A percentile compares a stretch with the other conserved stretches of the same genome.
phyloP scores from a whole-genome alignment of 2,888 invertebrate species.

The Hydropsyche betteni region DNA sequence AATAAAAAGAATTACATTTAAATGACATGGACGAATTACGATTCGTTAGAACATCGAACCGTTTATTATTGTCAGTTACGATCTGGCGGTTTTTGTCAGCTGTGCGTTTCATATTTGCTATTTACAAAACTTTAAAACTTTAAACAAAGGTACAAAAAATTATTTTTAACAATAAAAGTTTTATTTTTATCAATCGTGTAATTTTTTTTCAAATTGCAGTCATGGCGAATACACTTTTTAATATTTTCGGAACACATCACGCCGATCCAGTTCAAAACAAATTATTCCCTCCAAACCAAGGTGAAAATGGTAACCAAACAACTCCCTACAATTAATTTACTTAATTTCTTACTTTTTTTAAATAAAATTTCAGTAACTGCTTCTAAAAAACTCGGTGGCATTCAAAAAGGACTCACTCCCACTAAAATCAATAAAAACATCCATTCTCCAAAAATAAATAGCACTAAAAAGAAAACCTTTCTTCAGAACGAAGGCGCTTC shows the following conservation, averaged over 20 bases:
- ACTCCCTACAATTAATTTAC: not conserved
- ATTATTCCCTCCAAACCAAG: not conserved
- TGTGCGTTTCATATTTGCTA: too few species aligned
- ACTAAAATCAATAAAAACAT: constrained; percentile 24
- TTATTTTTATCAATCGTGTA: too few species aligned
- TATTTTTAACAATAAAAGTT: too few species aligned
- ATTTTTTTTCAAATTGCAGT: too few species aligned
- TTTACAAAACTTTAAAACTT: too few species aligned
- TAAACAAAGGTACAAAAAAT: too few species aligned
- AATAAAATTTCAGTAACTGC: not conserved
- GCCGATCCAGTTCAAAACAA: not conserved
- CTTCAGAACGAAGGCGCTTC: constrained; percentile 35
- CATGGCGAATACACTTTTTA: constrained; percentile 34
- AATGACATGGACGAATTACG: too few species aligned
- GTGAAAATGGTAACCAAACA: constrained; percentile 32
- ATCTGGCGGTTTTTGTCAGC: too few species aligned
- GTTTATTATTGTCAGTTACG: too few species aligned
- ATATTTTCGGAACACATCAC: constrained; percentile 25
- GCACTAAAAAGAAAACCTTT: constrained; percentile 28
- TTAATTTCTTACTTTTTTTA: not conserved
- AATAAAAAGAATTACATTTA: too few species aligned
- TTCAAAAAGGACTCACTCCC: constrained; percentile 13
- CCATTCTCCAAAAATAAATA: constrained; percentile 1
- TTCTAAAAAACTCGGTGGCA: not conserved
- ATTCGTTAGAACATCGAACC: too few species aligned